Evolutionary conservation across 92 coral and sea anemone species (phyloP), one percentile per base, ranked within the genome.

Genomic region (Phenganax marumi): DNA sequence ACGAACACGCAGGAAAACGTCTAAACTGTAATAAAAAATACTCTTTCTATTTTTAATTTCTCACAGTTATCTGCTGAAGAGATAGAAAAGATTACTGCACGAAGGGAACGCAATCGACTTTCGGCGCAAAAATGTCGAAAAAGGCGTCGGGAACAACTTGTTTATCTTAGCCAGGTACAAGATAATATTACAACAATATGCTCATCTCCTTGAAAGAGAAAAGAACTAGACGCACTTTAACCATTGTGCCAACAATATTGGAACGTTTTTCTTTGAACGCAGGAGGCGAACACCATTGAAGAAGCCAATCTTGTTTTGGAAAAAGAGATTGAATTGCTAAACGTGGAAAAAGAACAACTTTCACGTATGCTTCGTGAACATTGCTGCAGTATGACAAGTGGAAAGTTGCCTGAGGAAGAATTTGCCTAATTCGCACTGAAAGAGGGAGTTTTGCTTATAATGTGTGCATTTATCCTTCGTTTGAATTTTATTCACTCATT

Each of bases 121-220:
- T 78, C 83, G 8, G 83, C 83, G 14, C 83, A 78, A 26, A 78
- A 78, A 26, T 78, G 83, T 52, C 72, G 83, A 46, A 78, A 78
- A 62, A 65, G 83, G 14, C 83, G 83, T 19, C 72, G 83, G 10
- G 83, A 78, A 78, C 56, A 78, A 21, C 73, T 78, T 33, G 56
- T 13, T 12, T 50, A 62, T 2, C 60, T 78, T 10, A 63, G 83
- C 26, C 10, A 63, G 83, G 83, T 78, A 66, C 25, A n/a, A 26
- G 43, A 5, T 33, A 33, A 33, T 33, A 33, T 33, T 33, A 33
- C 43, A 33, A 33, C 43, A 33, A 33, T 33, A 33, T 33, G 3
- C 43, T 33, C 43, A 33, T 33, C 5, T 33, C 43, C 43, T 33
- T 33, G 5, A 33, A 33, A 33, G 43, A 33, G 43, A 33, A 33